phyloP scores from a whole-genome alignment of 2,113 vertebrate genomes.

The Oncorhynchus keta region DNA sequence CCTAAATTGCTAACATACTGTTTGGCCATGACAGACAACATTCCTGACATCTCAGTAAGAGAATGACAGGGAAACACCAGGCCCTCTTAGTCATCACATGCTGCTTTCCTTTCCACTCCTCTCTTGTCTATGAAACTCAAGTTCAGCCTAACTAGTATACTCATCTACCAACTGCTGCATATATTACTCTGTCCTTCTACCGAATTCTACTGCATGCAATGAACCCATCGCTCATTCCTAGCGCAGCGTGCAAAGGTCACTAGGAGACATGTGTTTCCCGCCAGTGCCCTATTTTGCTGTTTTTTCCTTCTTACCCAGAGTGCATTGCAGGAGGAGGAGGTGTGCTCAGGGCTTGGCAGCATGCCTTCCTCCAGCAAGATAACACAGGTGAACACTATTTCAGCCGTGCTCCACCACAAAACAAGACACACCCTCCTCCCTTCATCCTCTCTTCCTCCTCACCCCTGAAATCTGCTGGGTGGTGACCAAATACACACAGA shows the following conservation, averaged over 20 bases:
- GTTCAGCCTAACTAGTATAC: not conserved
- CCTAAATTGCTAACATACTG: constrained; percentile 71
- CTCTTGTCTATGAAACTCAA: constrained; percentile 3
- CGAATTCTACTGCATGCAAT: constrained; percentile 5
- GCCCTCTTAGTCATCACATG: constrained; percentile 59
- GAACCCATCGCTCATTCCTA: constrained; percentile 31
- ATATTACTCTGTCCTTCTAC: not conserved
- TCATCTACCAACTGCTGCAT: not conserved
- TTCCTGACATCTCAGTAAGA: constrained; percentile 64
- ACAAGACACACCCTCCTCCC: constrained; percentile 55
- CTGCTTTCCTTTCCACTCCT: constrained; percentile 3
- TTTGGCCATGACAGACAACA: constrained; percentile 69
- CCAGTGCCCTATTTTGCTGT: constrained; percentile 15
- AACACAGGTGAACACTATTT: constrained; percentile 59
- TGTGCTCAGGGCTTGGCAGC: constrained; percentile 31
- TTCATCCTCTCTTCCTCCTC: constrained; percentile 24
- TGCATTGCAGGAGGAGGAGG: constrained; percentile 38
- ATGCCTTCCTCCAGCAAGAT: constrained; percentile 27
- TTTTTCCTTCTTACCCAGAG: constrained; percentile 36
- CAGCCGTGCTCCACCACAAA: constrained; percentile 52
- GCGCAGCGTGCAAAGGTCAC: constrained; percentile 28
- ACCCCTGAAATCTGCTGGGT: not conserved
- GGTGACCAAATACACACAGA: not conserved
- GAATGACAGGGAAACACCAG: constrained; percentile 59
- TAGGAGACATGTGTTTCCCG: constrained; percentile 26